phyloP scores from a whole-genome alignment of 2,888 invertebrate genomes.

The Cryptocheilus praepositus region DNA sequence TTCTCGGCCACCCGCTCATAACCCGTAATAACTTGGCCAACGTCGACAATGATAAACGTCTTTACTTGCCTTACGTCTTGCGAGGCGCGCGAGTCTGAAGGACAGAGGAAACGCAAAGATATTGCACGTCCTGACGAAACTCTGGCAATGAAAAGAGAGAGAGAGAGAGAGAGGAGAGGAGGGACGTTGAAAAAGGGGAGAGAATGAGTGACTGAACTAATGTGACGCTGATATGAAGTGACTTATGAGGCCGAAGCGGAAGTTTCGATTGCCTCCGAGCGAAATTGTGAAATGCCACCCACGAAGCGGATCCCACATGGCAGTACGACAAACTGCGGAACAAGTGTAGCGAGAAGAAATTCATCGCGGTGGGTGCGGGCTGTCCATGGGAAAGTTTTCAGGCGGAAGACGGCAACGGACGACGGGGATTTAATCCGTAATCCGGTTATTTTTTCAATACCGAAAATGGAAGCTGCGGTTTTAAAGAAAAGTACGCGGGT shows the following conservation, averaged over 20 bases:
- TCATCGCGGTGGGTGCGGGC: too few relatives aligned
- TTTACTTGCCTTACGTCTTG: slow-evolving; percentile 33
- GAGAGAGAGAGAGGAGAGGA: slow-evolving; percentile 6
- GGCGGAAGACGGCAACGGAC: too few relatives aligned
- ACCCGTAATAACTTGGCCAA: slow-evolving; percentile 32
- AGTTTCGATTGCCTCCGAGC: slow-evolving; percentile 34
- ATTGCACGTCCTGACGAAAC: slow-evolving; percentile 9
- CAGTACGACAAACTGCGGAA: neutral
- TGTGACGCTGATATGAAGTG: slow-evolving; percentile 38
- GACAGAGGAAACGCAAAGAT: slow-evolving; percentile 35
- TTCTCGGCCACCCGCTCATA: slow-evolving; percentile 33
- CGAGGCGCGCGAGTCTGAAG: slow-evolving; percentile 25
- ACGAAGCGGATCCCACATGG: slow-evolving; percentile 4
- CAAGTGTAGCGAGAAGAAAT: too few relatives aligned
- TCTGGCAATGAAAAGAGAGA: neutral
- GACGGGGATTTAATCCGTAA: too few relatives aligned
- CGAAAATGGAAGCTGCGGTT: too few relatives aligned
- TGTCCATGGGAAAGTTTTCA: too few relatives aligned
- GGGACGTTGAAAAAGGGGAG: too few relatives aligned
- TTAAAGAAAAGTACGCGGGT: too few relatives aligned
- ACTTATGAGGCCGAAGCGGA: slow-evolving; percentile 38
- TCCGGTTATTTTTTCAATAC: too few relatives aligned
- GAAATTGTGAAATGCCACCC: slow-evolving; percentile 16
- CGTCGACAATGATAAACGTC: slow-evolving; percentile 37
- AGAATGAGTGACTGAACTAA: slow-evolving; percentile 25